Evolutionary conservation across 2,888 invertebrate genomes (phyloP).

Genomic region (Volucella zonaria): DNA sequence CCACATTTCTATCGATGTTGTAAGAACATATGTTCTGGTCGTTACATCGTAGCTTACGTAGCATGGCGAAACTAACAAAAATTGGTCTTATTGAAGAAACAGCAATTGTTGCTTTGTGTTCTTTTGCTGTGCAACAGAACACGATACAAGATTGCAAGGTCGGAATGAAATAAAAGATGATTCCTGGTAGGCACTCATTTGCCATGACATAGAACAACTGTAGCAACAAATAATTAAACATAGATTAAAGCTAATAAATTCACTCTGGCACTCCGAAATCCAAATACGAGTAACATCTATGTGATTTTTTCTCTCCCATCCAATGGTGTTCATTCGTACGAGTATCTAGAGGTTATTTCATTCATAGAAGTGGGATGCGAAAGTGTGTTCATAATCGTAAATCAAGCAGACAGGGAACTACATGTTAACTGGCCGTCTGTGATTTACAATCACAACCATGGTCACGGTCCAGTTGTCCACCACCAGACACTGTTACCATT

Average conservation of each 20-base stretch:
- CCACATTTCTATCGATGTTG: too few relatives aligned
- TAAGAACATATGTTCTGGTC: too few relatives aligned
- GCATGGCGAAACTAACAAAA: too few relatives aligned
- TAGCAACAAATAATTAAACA: not conserved
- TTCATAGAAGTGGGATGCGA: conserved; percentile 28
- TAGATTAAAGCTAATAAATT: not conserved
- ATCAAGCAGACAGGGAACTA: conserved; percentile 61
- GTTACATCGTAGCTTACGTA: too few relatives aligned
- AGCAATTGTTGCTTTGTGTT: too few relatives aligned
- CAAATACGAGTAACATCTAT: not conserved
- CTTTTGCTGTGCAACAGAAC: too few relatives aligned
- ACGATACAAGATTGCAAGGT: too few relatives aligned
- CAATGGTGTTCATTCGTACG: not conserved
- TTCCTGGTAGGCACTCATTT: too few relatives aligned
- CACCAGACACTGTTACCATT: conserved; percentile 56
- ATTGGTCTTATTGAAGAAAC: too few relatives aligned
- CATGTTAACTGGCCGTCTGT: conserved; percentile 68
- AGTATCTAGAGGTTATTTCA: conserved; percentile 15
- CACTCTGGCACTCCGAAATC: not conserved
- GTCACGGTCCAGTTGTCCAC: conserved; percentile 86
- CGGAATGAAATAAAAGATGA: too few relatives aligned
- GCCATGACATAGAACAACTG: not conserved
- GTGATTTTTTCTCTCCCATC: not conserved
- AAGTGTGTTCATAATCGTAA: conserved; percentile 52
- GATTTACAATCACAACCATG: conserved; percentile 68